These are phyloP conservation scores for Saguinus imperator DNA, from an alignment of 2,113 vertebrate species.

Conservation along the genomic window DNA sequence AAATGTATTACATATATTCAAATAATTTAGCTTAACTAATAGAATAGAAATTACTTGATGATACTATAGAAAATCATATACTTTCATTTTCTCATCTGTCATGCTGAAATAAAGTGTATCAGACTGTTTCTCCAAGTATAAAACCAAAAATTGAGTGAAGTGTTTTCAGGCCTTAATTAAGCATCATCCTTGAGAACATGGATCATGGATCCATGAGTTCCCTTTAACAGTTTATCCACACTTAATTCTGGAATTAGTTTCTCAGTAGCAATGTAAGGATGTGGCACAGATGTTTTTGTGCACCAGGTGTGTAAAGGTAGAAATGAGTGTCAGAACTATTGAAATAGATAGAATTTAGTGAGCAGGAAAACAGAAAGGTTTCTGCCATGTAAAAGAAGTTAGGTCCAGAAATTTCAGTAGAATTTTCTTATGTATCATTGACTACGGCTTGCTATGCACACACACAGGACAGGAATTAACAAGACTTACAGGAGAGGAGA, in stretches of 20 bases:
- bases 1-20: not conserved
- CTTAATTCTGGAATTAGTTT: not conserved
- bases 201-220: not conserved
- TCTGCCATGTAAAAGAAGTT: not conserved
- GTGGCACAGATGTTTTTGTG: not conserved
- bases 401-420: not conserved
- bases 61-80: not conserved
- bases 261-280: not conserved
- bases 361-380: not conserved
- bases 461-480: not conserved
- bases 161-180: not conserved
- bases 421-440: not conserved
- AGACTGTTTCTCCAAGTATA: not conserved
- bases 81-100: not conserved
- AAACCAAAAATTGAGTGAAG: not conserved
- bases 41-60: not conserved
- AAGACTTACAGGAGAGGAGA: not conserved
- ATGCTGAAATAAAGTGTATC: not conserved
- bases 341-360: not conserved
- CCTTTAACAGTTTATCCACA: not conserved
- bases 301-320: not conserved
- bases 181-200: not conserved
- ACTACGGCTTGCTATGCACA: not conserved
- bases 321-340: not conserved
- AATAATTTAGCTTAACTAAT: not conserved